Base-by-base conservation (phyloP, 1,140 invertebrate species). In the Saccostrea echinata region DNA sequence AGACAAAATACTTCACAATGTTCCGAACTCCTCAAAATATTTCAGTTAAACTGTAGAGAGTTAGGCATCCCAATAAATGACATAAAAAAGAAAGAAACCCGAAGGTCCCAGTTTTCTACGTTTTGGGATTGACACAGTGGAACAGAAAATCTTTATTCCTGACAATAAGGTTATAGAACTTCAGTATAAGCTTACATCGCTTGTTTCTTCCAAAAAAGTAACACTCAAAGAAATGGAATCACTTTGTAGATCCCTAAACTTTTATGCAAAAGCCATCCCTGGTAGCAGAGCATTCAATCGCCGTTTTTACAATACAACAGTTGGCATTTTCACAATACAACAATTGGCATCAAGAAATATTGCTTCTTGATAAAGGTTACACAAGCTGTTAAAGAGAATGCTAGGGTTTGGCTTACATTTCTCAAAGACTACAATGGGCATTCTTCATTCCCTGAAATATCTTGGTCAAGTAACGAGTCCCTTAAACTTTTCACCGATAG, bases 401-500 rank as follows among this genome's bases (percentile, higher is more conserved):
- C n/a, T n/a, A n/a, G n/a, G n/a, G n/a, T n/a, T n/a, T n/a, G n/a
- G n/a, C n/a, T n/a, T n/a, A n/a, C n/a, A n/a, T n/a, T n/a, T n/a
- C n/a, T n/a, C n/a, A n/a, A n/a, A n/a, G n/a, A n/a, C n/a, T n/a
- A n/a, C n/a, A n/a, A n/a, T n/a, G n/a, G n/a, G n/a, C n/a, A n/a
- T n/a, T n/a, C n/a, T n/a, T n/a, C n/a, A n/a, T n/a, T n/a, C n/a
- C n/a, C n/a, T n/a, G n/a, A n/a, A n/a, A n/a, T n/a, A n/a, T n/a
- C n/a, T n/a, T n/a, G n/a, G n/a, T n/a, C n/a, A n/a, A n/a, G n/a
- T n/a, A n/a, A n/a, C n/a, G n/a, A n/a, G n/a, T n/a, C n/a, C n/a
- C n/a, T 88, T 0, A 53, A 35, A 3, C 52, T 86, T 13, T 85
- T 81, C 51, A 86, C 76, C 30, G 85, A 86, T 52, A 86, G 87